phyloP scores from a whole-genome alignment of 2,797 vertebrate genomes.

The Sebastes paucispinis region DNA sequence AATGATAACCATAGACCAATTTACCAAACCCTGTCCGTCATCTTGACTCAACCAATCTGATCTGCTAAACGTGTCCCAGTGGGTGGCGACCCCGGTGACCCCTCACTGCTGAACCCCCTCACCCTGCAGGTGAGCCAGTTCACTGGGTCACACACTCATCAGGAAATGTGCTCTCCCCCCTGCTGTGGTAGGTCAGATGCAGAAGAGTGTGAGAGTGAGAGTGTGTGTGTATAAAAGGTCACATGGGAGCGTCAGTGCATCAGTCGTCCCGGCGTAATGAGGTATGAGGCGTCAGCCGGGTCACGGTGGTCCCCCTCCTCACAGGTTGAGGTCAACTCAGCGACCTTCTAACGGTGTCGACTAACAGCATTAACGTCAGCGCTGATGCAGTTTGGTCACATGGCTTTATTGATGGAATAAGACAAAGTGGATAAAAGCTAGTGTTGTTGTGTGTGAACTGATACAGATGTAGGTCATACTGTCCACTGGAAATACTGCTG shows the following conservation, averaged over 20 bases:
- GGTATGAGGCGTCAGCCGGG: slow-evolving; percentile 4
- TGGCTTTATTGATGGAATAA: neutral
- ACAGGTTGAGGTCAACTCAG: neutral
- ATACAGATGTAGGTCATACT: neutral
- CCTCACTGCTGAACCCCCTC: neutral
- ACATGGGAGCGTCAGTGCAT: neutral
- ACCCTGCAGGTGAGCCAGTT: slow-evolving; percentile 4
- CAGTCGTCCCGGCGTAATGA: slow-evolving; percentile 10
- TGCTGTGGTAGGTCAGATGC: neutral
- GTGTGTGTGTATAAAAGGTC: slow-evolving; percentile 3
- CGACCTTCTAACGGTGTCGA: neutral
- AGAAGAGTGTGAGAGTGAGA: neutral
- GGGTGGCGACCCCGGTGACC: neutral
- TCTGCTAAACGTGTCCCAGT: neutral
- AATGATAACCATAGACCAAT: too few relatives aligned
- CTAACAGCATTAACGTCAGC: neutral
- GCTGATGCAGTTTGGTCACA: neutral
- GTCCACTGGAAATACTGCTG: neutral
- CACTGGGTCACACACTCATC: slow-evolving; percentile 13
- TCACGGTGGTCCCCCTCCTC: neutral
- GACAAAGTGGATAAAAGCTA: neutral
- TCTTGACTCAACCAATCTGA: neutral
- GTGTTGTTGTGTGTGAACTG: neutral
- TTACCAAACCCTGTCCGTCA: neutral
- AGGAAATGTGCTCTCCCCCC: neutral